Evolutionary conservation across 2,113 vertebrate genomes (phyloP).

Genomic region (Barnardius zonarius): DNA sequence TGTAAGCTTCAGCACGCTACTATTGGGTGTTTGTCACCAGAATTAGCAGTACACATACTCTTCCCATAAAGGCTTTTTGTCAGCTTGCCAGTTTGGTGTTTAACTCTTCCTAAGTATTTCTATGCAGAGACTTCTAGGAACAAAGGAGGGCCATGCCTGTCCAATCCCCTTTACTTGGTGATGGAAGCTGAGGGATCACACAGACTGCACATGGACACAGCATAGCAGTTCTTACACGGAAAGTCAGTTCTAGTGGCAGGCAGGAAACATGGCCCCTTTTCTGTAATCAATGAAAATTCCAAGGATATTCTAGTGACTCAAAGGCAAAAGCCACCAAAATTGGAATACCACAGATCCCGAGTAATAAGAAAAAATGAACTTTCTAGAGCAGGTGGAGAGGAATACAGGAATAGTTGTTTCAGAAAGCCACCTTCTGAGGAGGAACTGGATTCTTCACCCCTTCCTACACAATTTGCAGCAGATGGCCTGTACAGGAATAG

Average conservation of each 20-base stretch:
- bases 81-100: background rate
- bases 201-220: background rate
- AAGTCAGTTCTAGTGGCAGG: fast-evolving
- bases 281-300: background rate
- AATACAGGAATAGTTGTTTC: background rate
- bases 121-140: constrained; percentile 9
- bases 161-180: background rate
- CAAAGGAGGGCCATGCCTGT: background rate
- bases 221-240: background rate
- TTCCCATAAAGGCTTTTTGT: constrained; percentile 33
- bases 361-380: background rate
- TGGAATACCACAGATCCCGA: background rate
- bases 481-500: background rate
- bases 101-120: constrained; percentile 16
- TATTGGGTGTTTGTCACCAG: constrained; percentile 52
- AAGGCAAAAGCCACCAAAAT: background rate
- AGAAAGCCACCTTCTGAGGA: background rate
- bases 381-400: background rate
- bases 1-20: constrained; percentile 23
- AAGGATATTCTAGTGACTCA: background rate
- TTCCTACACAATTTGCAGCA: background rate
- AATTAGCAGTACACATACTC: constrained; percentile 48
- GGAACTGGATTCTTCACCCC: background rate
- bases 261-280: fast-evolving
- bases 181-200: background rate